Percentiles rank a stretch among this genome's conserved stretches.
phyloP scores from a whole-genome alignment of 2,797 vertebrate genomes.

The Hirundo rustica region DNA sequence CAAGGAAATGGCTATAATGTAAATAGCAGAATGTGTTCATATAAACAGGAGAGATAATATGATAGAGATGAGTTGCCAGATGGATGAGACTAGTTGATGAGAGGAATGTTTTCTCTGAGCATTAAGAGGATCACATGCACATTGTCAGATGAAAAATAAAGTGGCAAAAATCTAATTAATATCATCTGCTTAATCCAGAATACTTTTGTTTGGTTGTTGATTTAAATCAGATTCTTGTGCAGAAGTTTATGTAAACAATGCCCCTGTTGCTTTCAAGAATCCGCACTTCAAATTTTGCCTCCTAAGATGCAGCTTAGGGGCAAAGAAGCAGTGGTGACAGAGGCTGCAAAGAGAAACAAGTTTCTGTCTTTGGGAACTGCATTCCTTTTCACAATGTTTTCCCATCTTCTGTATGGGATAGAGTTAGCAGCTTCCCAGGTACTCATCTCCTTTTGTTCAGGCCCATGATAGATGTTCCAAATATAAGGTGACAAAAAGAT shows the following conservation, averaged over 20 bases:
- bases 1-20: background rate
- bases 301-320: background rate
- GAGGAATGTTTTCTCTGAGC: constrained; percentile 25
- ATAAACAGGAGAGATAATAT: background rate
- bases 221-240: constrained; percentile 15
- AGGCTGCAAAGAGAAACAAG: background rate
- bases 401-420: background rate
- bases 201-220: background rate
- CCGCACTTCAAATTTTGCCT: background rate
- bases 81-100: background rate
- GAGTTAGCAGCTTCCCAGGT: background rate
- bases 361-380: background rate
- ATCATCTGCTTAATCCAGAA: constrained; percentile 30
- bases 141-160: constrained; percentile 35
- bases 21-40: background rate
- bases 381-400: background rate
- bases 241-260: background rate
- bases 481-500: background rate
- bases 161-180: constrained; percentile 27
- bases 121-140: constrained; percentile 13
- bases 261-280: background rate
- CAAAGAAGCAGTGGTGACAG: background rate
- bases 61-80: background rate
- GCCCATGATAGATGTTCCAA: background rate
- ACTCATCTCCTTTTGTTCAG: background rate